Evolutionary conservation across 2,113 vertebrate species (phyloP).

Genomic region (Apodemus sylvaticus): DNA sequence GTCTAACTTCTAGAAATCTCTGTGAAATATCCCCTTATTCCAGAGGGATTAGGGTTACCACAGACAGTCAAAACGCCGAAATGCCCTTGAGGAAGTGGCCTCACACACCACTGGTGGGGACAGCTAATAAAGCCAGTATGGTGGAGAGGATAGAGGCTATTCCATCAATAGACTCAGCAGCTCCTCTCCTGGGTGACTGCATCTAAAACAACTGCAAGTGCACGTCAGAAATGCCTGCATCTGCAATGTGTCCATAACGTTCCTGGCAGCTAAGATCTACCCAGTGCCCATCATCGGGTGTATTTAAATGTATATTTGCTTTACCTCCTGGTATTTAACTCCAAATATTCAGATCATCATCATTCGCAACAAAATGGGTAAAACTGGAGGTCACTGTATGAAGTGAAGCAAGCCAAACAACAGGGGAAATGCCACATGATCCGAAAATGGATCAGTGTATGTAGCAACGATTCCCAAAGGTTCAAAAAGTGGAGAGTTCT

Average conservation of each 20-base stretch:
- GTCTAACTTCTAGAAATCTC: neutral
- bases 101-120: neutral
- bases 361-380: too few species aligned
- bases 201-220: neutral
- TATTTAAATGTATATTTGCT: neutral
- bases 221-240: neutral
- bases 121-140: too few species aligned
- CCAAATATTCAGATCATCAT: neutral
- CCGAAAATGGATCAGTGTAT: neutral
- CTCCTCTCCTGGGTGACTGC: neutral
- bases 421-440: neutral
- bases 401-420: neutral
- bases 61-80: neutral
- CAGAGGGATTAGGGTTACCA: neutral
- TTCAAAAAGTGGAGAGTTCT: neutral
- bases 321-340: neutral
- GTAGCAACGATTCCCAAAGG: neutral
- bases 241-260: neutral
- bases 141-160: neutral
- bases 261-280: neutral
- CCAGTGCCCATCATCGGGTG: too few species aligned
- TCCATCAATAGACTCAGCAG: too few species aligned
- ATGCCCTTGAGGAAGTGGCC: neutral
- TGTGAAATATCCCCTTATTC: too few species aligned
- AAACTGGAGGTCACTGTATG: neutral